These are phyloP conservation scores for Sinonovacula constricta DNA, from an alignment of 1,140 invertebrate species.

Conservation along the genomic window DNA sequence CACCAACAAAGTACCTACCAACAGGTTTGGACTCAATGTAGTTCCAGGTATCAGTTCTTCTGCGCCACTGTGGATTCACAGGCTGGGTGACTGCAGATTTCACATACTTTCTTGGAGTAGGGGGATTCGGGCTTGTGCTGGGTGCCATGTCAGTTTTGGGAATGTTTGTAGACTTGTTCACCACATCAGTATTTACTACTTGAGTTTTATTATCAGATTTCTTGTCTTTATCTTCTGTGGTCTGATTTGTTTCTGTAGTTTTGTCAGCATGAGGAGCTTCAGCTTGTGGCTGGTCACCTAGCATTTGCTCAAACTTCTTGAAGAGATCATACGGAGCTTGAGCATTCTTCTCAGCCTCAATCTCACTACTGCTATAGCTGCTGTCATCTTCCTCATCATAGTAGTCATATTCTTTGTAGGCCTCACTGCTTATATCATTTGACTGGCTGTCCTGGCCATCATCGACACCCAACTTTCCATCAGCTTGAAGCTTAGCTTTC, in stretches of 20 bases:
- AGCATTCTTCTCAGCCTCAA: slow-evolving; percentile 7
- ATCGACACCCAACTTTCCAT: no score
- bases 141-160: slow-evolving; percentile 60
- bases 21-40: slow-evolving; percentile 61
- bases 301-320: slow-evolving; percentile 26
- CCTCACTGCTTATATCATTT: slow-evolving; percentile 31
- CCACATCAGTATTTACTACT: slow-evolving; percentile 2
- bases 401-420: slow-evolving; percentile 25
- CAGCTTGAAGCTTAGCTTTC: slow-evolving; percentile 21
- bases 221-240: background rate
- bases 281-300: slow-evolving; percentile 11
- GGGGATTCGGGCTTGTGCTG: slow-evolving; percentile 69
- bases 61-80: slow-evolving; percentile 46
- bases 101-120: slow-evolving; percentile 55
- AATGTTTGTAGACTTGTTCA: slow-evolving; percentile 1
- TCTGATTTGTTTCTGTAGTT: background rate
- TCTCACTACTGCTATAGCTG: slow-evolving; percentile 47
- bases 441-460: slow-evolving; percentile 4
- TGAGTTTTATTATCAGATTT: slow-evolving; percentile 6
- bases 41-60: slow-evolving; percentile 41
- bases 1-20: slow-evolving; percentile 51
- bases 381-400: slow-evolving; percentile 43
- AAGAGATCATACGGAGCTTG: slow-evolving; percentile 11
- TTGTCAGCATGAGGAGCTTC: slow-evolving; percentile 15
- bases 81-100: slow-evolving; percentile 46